phyloP scores from a whole-genome alignment of 2,888 invertebrate genomes.

The Idaea biselata region DNA sequence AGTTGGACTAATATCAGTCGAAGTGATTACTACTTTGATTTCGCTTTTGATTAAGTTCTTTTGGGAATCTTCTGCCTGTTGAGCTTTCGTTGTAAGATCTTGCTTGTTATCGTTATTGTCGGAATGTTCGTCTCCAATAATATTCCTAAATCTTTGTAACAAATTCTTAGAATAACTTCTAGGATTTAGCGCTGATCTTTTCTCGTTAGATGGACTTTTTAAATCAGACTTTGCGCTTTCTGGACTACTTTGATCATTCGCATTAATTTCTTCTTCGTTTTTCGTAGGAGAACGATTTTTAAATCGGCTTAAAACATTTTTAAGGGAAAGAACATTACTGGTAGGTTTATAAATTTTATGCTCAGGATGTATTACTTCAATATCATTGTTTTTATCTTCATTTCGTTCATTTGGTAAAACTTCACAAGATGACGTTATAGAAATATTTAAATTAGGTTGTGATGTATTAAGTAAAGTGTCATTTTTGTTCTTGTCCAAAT shows the following conservation, averaged over 20 bases:
- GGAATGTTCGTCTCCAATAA: conserved; percentile 72
- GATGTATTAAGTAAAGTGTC: conserved; percentile 56
- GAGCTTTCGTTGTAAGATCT: conserved; percentile 36
- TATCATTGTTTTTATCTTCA: conserved; percentile 64
- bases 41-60: conserved; percentile 50
- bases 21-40: conserved; percentile 66
- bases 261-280: conserved; percentile 68
- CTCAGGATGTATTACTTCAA: conserved; percentile 85
- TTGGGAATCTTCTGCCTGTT: conserved; percentile 38
- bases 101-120: conserved; percentile 61
- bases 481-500: conserved; percentile 62
- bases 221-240: conserved; percentile 57
- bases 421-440: conserved; percentile 79
- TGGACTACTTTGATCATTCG: conserved; percentile 63
- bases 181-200: conserved; percentile 66
- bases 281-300: conserved; percentile 67
- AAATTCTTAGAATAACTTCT: conserved; percentile 73
- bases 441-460: conserved; percentile 73
- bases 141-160: conserved; percentile 72
- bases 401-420: conserved; percentile 69
- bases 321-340: conserved; percentile 75
- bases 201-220: conserved; percentile 68
- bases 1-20: conserved; percentile 56
- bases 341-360: conserved; percentile 89
- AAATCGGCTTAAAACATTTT: conserved; percentile 80